Conservation (phyloP, 92 coral and sea anemone genomes). For the Blastomussa wellsi region DNA sequence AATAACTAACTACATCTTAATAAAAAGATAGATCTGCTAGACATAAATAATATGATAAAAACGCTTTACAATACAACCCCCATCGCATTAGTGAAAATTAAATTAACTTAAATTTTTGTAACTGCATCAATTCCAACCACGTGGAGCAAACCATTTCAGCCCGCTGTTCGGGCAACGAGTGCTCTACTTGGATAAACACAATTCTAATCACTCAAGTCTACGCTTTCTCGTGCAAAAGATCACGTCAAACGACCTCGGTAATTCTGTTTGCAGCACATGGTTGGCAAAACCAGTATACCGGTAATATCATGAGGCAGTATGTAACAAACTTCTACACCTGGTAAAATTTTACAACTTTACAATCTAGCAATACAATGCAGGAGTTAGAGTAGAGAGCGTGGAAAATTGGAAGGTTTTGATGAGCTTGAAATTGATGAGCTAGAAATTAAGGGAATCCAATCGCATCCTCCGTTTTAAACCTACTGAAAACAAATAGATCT, state of each 20-base stretch:
- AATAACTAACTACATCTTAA: not conserved
- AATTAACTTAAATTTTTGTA: not conserved
- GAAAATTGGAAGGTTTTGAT: too few species aligned
- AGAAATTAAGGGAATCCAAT: too few species aligned
- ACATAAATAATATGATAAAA: conserved; percentile 10
- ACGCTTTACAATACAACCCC: not conserved
- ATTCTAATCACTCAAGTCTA: not conserved
- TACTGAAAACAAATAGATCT: too few species aligned
- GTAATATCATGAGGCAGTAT: not conserved
- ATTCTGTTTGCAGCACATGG: conserved; percentile 16
- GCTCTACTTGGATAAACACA: not conserved
- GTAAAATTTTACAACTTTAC: conserved; percentile 6
- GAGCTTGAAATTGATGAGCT: too few species aligned
- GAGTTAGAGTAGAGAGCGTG: not conserved
- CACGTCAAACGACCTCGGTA: not conserved
- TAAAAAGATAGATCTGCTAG: not conserved
- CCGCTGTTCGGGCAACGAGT: too few species aligned
- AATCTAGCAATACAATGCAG: not conserved
- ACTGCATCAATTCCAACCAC: not conserved
- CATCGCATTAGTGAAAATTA: not conserved
- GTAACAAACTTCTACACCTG: conserved; percentile 4
- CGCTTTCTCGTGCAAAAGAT: not conserved
- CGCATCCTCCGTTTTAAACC: too few species aligned
- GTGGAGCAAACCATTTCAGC: not conserved
- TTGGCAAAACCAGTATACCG: not conserved